phyloP scores from a whole-genome alignment of 2,888 invertebrate genomes.

The Acrobasis consociella region DNA sequence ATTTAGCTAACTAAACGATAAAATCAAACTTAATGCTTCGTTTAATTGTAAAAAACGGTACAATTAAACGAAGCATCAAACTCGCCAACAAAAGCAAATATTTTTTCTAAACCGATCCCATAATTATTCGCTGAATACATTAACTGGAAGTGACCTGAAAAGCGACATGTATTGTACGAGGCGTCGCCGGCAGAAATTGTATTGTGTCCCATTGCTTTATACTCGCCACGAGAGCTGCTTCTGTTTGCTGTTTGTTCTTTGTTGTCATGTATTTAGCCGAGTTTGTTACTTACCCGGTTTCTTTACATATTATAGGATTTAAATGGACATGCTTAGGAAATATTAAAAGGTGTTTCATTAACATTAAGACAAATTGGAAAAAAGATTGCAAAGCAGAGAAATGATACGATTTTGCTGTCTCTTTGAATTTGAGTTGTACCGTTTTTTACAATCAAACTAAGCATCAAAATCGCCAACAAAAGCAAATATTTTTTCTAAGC shows the following conservation, averaged over 20 bases:
- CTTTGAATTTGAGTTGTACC: no score
- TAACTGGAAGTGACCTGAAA: slow-evolving; percentile 76
- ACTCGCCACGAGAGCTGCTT: slow-evolving; percentile 53
- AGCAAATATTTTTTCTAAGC: slow-evolving; percentile 51
- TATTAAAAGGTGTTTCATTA: slow-evolving; percentile 34
- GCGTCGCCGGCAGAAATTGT: slow-evolving; percentile 70
- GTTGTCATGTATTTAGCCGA: slow-evolving; percentile 57
- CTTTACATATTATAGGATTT: slow-evolving; percentile 29
- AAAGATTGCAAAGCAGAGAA: slow-evolving; percentile 57
- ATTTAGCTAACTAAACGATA: not conserved
- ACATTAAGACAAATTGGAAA: slow-evolving; percentile 60
- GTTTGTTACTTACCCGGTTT: slow-evolving; percentile 24
- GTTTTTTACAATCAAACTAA: slow-evolving; percentile 31
- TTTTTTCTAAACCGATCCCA: slow-evolving; percentile 50
- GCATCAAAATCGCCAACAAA: slow-evolving; percentile 33
- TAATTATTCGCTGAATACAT: slow-evolving; percentile 70
- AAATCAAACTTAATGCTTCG: not conserved
- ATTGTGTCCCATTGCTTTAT: slow-evolving; percentile 68
- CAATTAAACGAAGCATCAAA: slow-evolving; percentile 30
- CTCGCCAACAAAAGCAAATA: slow-evolving; percentile 41
- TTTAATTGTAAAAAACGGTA: slow-evolving; percentile 30
- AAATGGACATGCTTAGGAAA: slow-evolving; percentile 5
- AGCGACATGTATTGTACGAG: slow-evolving; percentile 66
- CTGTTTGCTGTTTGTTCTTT: slow-evolving; percentile 62
- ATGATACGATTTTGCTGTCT: slow-evolving; percentile 59